Evolutionary conservation across 2,113 vertebrate genomes (phyloP), one percentile per base, ranked within the genome.

Genomic region (Prionailurus bengalensis): DNA sequence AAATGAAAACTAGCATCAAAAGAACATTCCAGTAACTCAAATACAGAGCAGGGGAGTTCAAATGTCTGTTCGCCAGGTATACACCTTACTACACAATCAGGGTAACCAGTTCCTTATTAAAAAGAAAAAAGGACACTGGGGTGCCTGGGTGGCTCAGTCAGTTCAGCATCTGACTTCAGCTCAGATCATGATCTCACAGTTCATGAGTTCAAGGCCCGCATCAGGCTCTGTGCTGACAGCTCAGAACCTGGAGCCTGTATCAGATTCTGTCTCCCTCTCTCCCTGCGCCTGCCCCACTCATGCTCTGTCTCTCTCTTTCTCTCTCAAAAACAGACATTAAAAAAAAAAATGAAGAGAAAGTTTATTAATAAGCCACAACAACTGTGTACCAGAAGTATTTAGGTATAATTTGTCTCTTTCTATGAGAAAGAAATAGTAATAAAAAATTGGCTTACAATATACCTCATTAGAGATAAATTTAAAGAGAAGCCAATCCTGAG

Each of bases 311-410:
- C 58, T 58, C 19, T 58, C 58, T 58, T 58, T 61, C 58, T 61
- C 58, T 61, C 58, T 61, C 58, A 61, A 61, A 19, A 61, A 61
- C 19, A 61, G 7, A 61, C 58, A 61, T 61, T 23, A 23, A 61
- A 58, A 58, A 61, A 91, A 96, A 33, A 93, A 93, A 90, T 45
- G 8, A 71, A 88, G 36, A 85, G 53, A 45, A 89, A 95, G 29
- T 48, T 92, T 85, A 93, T 86, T 55, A 53, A 88, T 55, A 36
- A 90, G 2, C 70, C 86, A 53, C 27, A 95, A 85, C 21, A 95
- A 85, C 21, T 85, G 13, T 33, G 4, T 10, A 92, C 2, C n/a
- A 25, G 89, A 94, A 83, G 45, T 42, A 93, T 84, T 88, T 51
- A 94, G 76, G 36, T 82, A 2, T 48, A 66, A 89, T 55, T 25